Percentiles rank a stretch among this genome's conserved stretches.
Conservation (phyloP, 2,888 invertebrate species). For the Aphodius sticticus region DNA sequence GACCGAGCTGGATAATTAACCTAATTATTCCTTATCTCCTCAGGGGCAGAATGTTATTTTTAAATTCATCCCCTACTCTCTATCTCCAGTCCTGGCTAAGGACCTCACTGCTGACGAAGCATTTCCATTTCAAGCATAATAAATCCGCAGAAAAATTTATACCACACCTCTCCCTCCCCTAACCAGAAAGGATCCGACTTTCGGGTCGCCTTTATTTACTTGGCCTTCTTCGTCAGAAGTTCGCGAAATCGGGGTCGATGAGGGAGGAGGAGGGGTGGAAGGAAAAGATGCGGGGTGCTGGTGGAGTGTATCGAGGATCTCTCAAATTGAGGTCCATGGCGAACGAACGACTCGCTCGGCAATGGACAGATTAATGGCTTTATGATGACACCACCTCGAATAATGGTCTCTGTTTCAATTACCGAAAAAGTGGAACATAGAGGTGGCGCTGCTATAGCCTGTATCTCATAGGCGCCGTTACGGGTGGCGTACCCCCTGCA, state of each 20-base stretch:
- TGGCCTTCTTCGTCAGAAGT: neutral
- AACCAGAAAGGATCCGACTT: neutral
- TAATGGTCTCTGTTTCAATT: constrained; percentile 44
- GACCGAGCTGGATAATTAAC: neutral
- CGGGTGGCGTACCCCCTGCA: too few species aligned
- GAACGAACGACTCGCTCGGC: constrained; percentile 27
- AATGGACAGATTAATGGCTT: constrained; percentile 43
- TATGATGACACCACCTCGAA: constrained; percentile 40
- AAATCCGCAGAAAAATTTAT: neutral
- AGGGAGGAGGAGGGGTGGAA: neutral
- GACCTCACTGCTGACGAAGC: neutral
- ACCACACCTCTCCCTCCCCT: neutral
- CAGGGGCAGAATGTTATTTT: neutral
- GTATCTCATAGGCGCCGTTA: too few species aligned
- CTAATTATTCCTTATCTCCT: neutral
- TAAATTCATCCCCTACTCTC: neutral
- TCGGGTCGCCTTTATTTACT: constrained; percentile 4
- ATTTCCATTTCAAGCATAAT: neutral
- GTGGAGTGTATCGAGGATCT: constrained; percentile 39
- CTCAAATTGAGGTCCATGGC: constrained; percentile 40
- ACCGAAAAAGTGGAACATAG: constrained; percentile 38
- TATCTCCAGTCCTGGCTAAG: neutral
- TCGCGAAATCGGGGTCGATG: neutral
- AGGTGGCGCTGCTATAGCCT: neutral
- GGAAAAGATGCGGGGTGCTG: neutral